Base-by-base conservation (phyloP, 2,797 vertebrate genomes). In the Falco naumanni region DNA sequence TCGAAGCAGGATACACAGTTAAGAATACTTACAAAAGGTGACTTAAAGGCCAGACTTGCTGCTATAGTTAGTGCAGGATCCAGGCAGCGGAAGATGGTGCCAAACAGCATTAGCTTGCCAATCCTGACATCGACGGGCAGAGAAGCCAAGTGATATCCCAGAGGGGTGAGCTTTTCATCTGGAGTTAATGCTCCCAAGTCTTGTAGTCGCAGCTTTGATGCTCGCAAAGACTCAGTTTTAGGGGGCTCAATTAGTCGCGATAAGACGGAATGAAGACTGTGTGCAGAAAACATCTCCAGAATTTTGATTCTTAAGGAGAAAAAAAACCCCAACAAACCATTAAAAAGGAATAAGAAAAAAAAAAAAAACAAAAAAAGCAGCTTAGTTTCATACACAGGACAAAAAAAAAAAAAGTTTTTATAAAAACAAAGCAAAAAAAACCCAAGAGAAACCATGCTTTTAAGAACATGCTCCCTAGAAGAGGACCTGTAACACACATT, bases 91-190 rank as follows among this genome's bases (percentile, higher is more conserved):
- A 99, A 99, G 75, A 99, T 99, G 89, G 99, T 99, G 16, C 99
- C 99, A 45, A 99, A 99, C 25, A 99, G 98, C 99, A 99, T 99
- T 69, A 99, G 98, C 56, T 99, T 99, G 54, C 99, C 99, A 16
- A 99, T 99, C 94, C 99, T 98, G 92, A 99, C 99, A 71, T 99
- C 99, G 9, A 99, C 99, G 0, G 99, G 99, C 97, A 99, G 98
- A 26, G 99, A 99, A 91, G 99, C 99, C 97, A 99, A 96, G 98
- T 99, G 99, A 97, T 99, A 99, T 14, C 99, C 99, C 93, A 99
- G 97, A 5, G 99, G 99, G 37, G 99, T 99, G 86, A 99, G 98
- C 92, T 98, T 98, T 90, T 99, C 99, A 4, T 99, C 98, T 1
- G 95, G 65, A 13, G 98, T 99, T 39, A 99, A 96, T 1, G 99